Evolutionary conservation across 2,888 invertebrate genomes (phyloP).

Genomic region (Allolobophora icterica): DNA sequence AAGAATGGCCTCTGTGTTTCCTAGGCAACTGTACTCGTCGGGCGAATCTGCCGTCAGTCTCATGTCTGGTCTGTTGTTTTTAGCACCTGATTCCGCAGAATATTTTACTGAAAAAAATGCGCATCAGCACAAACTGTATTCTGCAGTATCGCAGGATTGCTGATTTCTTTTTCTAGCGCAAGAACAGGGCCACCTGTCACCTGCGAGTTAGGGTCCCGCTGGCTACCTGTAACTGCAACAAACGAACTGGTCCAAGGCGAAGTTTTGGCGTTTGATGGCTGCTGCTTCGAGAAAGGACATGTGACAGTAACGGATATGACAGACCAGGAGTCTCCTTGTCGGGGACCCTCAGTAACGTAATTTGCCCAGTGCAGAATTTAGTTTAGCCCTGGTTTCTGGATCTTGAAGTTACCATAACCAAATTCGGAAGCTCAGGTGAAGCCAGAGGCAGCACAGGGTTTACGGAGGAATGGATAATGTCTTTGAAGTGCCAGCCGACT

Average conservation of each 20-base stretch:
- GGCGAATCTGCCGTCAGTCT: not conserved
- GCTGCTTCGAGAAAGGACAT: not conserved
- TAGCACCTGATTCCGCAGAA: not conserved
- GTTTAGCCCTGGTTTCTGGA: not conserved
- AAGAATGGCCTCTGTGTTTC: not conserved
- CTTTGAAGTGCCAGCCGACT: not conserved
- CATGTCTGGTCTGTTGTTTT: not conserved
- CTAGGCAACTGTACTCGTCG: not conserved
- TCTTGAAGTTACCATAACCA: not conserved
- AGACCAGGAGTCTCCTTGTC: not conserved
- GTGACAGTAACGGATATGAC: too few species aligned
- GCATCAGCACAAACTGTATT: too few species aligned
- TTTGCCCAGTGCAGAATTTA: not conserved
- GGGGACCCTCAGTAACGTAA: conserved; percentile 20
- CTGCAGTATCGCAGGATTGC: not conserved
- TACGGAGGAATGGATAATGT: not conserved
- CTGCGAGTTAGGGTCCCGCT: not conserved
- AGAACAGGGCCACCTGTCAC: not conserved
- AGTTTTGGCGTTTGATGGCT: not conserved
- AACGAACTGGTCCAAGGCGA: not conserved
- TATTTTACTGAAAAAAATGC: too few species aligned
- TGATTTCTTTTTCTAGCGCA: not conserved
- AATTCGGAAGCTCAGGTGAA: not conserved
- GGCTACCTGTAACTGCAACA: not conserved
- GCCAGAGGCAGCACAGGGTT: not conserved